Conservation (phyloP, 2,888 invertebrate genomes). For the Acanthosepion esculentum region DNA sequence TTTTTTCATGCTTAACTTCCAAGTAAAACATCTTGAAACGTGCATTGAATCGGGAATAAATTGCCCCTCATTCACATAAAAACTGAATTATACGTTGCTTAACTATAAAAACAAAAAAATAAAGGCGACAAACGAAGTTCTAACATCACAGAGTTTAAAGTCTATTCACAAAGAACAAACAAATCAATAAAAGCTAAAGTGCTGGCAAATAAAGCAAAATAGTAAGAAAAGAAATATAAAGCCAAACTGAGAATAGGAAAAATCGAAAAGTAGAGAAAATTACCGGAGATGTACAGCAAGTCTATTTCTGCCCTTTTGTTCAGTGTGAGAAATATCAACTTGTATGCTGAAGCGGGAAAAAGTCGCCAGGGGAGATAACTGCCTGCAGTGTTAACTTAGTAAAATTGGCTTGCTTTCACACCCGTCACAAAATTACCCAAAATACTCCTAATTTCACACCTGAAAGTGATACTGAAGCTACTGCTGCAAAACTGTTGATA, state of each 20-base stretch:
- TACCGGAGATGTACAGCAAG: not conserved
- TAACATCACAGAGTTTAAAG: no score
- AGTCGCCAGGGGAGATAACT: conserved; percentile 33
- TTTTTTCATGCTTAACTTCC: no score
- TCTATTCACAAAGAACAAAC: not conserved
- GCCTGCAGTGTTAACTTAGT: not conserved
- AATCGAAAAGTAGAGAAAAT: not conserved
- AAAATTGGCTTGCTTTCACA: not conserved
- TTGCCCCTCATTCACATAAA: not conserved
- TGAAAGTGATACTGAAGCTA: not conserved
- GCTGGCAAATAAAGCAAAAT: not conserved
- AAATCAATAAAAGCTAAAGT: not conserved
- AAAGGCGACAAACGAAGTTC: not conserved
- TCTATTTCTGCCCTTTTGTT: not conserved
- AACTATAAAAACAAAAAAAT: not conserved
- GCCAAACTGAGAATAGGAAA: not conserved
- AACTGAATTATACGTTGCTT: not conserved
- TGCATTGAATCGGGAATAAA: not conserved
- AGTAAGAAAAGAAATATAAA: not conserved
- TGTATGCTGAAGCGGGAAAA: not conserved
- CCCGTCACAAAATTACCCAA: not conserved
- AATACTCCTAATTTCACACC: conserved; percentile 17
- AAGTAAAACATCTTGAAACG: no score
- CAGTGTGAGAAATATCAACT: not conserved
- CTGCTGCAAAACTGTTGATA: not conserved